Conservation (phyloP, 2,888 invertebrate species). For the Fragum whitleyi region DNA sequence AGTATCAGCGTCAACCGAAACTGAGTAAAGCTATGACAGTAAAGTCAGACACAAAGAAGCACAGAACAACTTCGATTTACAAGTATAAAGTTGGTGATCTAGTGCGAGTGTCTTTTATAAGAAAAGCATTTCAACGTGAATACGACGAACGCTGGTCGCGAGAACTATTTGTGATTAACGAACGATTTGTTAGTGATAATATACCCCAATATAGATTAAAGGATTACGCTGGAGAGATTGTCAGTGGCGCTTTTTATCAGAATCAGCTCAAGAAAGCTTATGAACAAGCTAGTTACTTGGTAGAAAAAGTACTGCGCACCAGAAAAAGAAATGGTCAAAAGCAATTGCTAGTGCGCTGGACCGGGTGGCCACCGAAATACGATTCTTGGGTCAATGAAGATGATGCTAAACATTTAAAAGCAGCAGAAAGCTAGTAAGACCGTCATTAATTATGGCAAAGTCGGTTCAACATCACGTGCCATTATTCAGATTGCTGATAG, state of each 20-base stretch:
- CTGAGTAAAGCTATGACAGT: too few relatives aligned
- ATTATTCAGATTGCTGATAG: conserved; percentile 37
- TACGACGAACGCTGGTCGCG: too few relatives aligned
- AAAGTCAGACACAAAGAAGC: background rate
- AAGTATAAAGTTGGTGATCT: conserved; percentile 33
- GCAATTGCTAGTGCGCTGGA: conserved; percentile 42
- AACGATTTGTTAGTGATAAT: conserved; percentile 34
- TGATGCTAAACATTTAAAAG: conserved; percentile 32
- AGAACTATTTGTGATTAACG: conserved; percentile 41
- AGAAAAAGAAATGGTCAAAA: conserved; percentile 24
- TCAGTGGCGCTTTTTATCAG: too few relatives aligned
- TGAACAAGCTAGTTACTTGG: too few relatives aligned
- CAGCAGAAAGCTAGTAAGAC: background rate
- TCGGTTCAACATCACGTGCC: conserved; percentile 37
- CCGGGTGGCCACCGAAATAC: conserved; percentile 42
- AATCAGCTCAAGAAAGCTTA: conserved; percentile 42
- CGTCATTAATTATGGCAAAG: conserved; percentile 25
- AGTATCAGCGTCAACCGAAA: too few relatives aligned
- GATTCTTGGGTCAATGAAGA: too few relatives aligned
- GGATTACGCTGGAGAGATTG: too few relatives aligned
- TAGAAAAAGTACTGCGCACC: conserved; percentile 34
- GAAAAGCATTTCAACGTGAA: conserved; percentile 40
- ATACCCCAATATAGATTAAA: conserved; percentile 38
- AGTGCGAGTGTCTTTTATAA: conserved; percentile 39
- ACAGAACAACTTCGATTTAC: conserved; percentile 1